phyloP scores from a whole-genome alignment of 2,888 invertebrate species.

The Sarcophaga subvicina region DNA sequence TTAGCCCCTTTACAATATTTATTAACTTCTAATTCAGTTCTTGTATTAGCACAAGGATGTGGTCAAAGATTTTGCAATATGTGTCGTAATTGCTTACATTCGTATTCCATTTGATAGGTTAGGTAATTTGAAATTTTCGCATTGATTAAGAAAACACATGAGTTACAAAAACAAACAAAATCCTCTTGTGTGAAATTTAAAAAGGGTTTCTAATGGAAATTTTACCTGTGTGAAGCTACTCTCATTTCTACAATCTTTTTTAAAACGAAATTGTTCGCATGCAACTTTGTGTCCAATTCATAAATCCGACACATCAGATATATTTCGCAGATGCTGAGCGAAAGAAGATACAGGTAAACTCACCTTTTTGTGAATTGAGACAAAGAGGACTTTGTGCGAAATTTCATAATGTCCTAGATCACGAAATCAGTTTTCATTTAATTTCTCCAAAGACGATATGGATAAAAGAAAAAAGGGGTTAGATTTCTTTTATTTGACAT shows the following conservation, averaged over 20 bases:
- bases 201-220: not conserved
- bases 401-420: slow-evolving; percentile 33
- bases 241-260: slow-evolving; percentile 6
- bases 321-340: slow-evolving; percentile 8
- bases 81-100: no score
- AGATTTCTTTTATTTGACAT: slow-evolving; percentile 10
- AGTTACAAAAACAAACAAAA: not conserved
- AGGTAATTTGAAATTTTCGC: no score
- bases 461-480: slow-evolving; percentile 22
- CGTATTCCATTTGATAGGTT: no score
- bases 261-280: slow-evolving; percentile 1
- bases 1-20: no score
- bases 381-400: slow-evolving; percentile 29
- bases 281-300: not conserved
- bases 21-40: no score
- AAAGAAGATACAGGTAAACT: not conserved
- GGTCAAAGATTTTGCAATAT: no score
- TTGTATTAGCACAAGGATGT: no score
- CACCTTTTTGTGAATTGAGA: no score
- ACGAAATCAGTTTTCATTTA: not conserved
- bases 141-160: no score
- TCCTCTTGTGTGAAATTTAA: not conserved
- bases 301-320: not conserved
- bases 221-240: not conserved
- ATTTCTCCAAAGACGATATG: slow-evolving; percentile 2